A percentile compares a stretch with the other conserved stretches of the same genome.
Evolutionary conservation across 2,888 invertebrate genomes (phyloP).

Genomic region (Drosophila aldrichi): DNA sequence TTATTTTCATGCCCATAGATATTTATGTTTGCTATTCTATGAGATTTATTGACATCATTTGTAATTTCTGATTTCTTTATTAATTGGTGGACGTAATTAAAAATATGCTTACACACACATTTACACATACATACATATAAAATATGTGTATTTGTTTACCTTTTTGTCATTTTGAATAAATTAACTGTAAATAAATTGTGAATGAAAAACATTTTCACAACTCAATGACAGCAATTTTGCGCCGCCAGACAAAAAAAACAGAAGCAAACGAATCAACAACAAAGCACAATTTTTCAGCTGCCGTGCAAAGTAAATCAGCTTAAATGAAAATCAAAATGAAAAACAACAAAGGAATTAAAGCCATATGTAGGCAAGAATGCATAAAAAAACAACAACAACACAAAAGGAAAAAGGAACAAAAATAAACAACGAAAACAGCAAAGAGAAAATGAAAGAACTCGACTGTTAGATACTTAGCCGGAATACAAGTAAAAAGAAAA

Average conservation of each 20-base stretch:
- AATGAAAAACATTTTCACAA: conserved; percentile 1
- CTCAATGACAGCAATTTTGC: not conserved
- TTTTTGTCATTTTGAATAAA: conserved; percentile 19
- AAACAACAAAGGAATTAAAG: conserved; percentile 38
- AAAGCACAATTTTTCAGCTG: conserved; percentile 23
- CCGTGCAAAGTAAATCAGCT: conserved; percentile 47
- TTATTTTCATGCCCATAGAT: not conserved
- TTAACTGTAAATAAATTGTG: conserved; percentile 18
- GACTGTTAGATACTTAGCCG: conserved; percentile 5
- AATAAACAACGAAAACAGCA: not conserved
- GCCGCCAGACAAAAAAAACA: conserved; percentile 1
- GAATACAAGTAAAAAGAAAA: not conserved
- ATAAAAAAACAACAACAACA: not conserved
- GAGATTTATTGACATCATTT: conserved; percentile 1
- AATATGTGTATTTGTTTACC: not conserved
- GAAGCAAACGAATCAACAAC: conserved; percentile 6
- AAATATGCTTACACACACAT: not conserved
- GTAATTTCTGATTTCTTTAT: conserved; percentile 11
- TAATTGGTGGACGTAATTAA: conserved; percentile 17
- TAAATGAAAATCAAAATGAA: conserved; percentile 34
- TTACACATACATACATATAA: not conserved
- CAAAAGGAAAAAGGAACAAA: not conserved
- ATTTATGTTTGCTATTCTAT: not conserved
- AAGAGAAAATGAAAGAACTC: not conserved
- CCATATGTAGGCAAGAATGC: conserved; percentile 9